Evolutionary conservation across 2,797 vertebrate species (phyloP).

Genomic region (Arctocebus calabarensis): DNA sequence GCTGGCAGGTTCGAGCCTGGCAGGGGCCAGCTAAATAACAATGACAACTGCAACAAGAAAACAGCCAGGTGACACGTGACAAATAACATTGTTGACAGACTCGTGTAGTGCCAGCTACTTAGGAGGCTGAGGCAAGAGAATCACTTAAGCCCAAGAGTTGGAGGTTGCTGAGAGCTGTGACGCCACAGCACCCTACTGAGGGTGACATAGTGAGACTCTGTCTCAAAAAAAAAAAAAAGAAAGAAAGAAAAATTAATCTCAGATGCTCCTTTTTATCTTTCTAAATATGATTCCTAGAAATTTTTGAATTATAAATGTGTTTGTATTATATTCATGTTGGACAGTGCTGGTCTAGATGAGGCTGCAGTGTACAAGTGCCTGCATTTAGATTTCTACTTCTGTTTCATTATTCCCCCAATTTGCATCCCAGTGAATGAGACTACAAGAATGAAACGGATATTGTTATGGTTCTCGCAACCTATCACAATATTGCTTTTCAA

Average conservation of each 20-base stretch:
- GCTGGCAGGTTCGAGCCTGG: no score
- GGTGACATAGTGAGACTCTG: no score
- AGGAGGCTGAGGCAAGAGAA: no score
- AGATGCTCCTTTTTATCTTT: background rate
- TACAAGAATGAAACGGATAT: background rate
- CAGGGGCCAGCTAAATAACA: no score
- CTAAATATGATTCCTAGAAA: conserved; percentile 1
- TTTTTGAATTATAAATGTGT: background rate
- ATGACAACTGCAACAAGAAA: no score
- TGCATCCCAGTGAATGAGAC: background rate
- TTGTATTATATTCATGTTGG: background rate
- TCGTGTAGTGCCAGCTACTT: no score
- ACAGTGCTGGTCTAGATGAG: background rate
- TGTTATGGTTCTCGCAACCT: background rate
- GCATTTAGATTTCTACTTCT: background rate
- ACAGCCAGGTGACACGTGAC: no score
- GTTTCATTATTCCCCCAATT: background rate
- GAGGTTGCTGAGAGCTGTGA: no score
- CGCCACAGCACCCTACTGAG: no score
- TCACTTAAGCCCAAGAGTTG: no score
- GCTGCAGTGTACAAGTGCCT: background rate
- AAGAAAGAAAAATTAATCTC: background rate
- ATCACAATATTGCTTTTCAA: background rate
- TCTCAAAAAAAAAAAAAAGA: no score
- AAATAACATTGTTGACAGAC: no score